Conservation (phyloP, 2,888 invertebrate species). For the Drymonia ruficornis region DNA sequence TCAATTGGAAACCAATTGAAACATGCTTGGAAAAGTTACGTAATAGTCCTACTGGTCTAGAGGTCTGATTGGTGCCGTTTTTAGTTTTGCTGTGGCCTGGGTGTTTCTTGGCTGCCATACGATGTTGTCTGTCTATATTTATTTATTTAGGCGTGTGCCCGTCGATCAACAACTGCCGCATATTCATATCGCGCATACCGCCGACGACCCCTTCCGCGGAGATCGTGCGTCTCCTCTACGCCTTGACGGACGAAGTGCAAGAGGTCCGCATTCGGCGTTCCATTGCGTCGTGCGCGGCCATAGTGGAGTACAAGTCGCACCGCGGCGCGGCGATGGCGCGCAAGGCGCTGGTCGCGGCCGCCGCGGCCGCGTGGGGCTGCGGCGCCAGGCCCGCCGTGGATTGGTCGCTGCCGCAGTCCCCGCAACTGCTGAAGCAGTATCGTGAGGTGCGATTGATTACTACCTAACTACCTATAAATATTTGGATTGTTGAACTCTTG, state of each 20-base stretch:
- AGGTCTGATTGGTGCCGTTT: too few species aligned
- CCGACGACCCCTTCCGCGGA: constrained; percentile 85
- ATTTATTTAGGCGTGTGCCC: constrained; percentile 86
- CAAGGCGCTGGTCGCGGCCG: constrained; percentile 82
- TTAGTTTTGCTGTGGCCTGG: too few species aligned
- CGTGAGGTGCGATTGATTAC: too few species aligned
- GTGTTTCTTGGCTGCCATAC: too few species aligned
- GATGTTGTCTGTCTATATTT: too few species aligned
- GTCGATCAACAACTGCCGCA: constrained; percentile 90
- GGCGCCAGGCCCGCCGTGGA: constrained; percentile 77
- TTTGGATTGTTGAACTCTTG: not conserved
- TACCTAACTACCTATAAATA: too few species aligned
- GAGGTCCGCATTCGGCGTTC: constrained; percentile 77
- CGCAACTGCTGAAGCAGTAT: constrained; percentile 73
- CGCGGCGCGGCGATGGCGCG: constrained; percentile 85
- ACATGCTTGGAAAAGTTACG: too few species aligned
- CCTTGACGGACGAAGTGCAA: constrained; percentile 77
- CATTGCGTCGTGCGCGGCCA: constrained; percentile 84
- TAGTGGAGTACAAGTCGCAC: constrained; percentile 90
- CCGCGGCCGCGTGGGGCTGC: constrained; percentile 77
- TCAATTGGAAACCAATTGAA: too few species aligned
- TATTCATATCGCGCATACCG: constrained; percentile 86
- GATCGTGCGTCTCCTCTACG: constrained; percentile 83
- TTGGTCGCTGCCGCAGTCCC: constrained; percentile 79
- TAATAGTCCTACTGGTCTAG: too few species aligned